These are phyloP conservation scores for Apogon talboti DNA, from an alignment of 2,797 vertebrate species.

Conservation along the genomic window DNA sequence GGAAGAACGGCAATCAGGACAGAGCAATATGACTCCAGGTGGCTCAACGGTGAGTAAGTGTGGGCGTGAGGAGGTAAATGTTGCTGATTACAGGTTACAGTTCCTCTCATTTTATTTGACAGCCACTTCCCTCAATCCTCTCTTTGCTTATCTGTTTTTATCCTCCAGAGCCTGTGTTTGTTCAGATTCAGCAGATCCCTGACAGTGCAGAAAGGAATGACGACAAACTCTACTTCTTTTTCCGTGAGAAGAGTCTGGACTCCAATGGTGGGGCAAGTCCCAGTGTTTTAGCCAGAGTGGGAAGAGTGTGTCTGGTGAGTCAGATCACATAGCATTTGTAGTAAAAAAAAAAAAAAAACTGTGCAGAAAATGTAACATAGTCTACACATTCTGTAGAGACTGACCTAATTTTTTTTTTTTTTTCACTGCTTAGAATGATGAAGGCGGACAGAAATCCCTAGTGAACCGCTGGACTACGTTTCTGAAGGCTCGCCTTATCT, in stretches of 20 bases:
- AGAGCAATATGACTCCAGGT: slow-evolving; percentile 87
- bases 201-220: slow-evolving; percentile 88
- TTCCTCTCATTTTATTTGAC: slow-evolving; percentile 63
- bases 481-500: slow-evolving; percentile 93
- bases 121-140: slow-evolving; percentile 62
- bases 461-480: slow-evolving; percentile 97
- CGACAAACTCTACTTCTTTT: slow-evolving; percentile 89
- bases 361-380: slow-evolving; percentile 6
- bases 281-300: slow-evolving; percentile 84
- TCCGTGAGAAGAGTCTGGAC: slow-evolving; percentile 87
- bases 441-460: slow-evolving; percentile 92
- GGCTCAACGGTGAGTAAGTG: slow-evolving; percentile 86
- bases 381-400: background rate
- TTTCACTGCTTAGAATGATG: slow-evolving; percentile 86
- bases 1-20: slow-evolving; percentile 84
- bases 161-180: slow-evolving; percentile 85
- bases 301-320: slow-evolving; percentile 88
- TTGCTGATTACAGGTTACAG: slow-evolving; percentile 64
- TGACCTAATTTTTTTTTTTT: background rate
- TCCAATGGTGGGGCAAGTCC: slow-evolving; percentile 81
- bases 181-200: slow-evolving; percentile 86
- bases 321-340: background rate
- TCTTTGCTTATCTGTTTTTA: slow-evolving; percentile 49
- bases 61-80: slow-evolving; percentile 60
- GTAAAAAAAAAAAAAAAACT: slow-evolving; percentile 6